phyloP scores from a whole-genome alignment of 2,797 vertebrate species.

The Anas acuta region DNA sequence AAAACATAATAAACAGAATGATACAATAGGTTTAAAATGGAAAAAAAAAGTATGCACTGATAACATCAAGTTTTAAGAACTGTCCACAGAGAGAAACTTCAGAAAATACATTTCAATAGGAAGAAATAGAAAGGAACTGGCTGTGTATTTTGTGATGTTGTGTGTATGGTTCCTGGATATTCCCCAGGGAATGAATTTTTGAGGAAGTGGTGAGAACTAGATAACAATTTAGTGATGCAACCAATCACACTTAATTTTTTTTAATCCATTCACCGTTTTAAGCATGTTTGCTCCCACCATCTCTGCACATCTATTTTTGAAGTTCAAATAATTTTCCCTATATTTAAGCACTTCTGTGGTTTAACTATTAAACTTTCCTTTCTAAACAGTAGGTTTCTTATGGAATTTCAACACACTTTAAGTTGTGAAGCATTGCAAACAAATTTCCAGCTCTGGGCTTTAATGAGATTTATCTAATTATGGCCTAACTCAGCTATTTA shows the following conservation, averaged over 20 bases:
- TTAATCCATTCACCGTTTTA: not conserved
- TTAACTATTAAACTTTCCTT: not conserved
- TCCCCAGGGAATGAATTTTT: not conserved
- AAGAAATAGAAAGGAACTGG: not conserved
- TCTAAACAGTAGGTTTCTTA: not conserved
- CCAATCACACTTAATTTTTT: not conserved
- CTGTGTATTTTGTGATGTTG: not conserved
- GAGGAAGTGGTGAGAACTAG: slow-evolving; percentile 18
- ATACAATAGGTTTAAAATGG: slow-evolving; percentile 24
- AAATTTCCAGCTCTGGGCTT: not conserved
- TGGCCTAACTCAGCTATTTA: not conserved
- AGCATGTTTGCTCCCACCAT: not conserved
- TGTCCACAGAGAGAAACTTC: not conserved
- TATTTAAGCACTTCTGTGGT: not conserved
- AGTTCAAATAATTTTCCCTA: not conserved
- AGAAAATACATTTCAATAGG: not conserved
- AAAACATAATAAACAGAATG: slow-evolving; percentile 30
- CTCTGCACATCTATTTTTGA: not conserved
- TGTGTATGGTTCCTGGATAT: not conserved
- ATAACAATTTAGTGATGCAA: not conserved
- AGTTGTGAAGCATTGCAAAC: not conserved
- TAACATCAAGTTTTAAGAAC: slow-evolving; percentile 14
- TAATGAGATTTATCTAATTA: not conserved
- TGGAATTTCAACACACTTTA: not conserved
- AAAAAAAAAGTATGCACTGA: not conserved